Evolutionary conservation across 1,140 invertebrate genomes (phyloP).

Genomic region (Onthophagus taurus): DNA sequence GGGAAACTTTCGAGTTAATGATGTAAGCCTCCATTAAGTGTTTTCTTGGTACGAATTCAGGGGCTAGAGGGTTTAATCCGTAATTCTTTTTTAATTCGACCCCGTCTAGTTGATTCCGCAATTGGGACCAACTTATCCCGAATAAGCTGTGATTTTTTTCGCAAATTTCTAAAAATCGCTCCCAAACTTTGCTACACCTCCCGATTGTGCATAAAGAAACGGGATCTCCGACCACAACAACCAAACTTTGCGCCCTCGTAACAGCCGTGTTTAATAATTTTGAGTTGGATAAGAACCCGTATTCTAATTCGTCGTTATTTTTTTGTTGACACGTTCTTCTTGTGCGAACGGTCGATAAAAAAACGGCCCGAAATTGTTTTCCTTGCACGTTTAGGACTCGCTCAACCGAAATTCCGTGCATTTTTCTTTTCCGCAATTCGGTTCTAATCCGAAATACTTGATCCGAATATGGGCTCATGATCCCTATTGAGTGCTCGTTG

Average conservation of each 20-base stretch:
- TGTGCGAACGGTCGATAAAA: conserved; percentile 77
- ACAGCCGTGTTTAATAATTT: conserved; percentile 81
- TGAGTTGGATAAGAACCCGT: conserved; percentile 78
- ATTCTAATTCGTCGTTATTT: conserved; percentile 56
- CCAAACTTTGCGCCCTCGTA: conserved; percentile 76
- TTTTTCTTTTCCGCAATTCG: conserved; percentile 64
- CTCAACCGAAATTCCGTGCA: conserved; percentile 74
- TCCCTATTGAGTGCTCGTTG: conserved; percentile 67
- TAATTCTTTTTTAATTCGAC: conserved; percentile 66
- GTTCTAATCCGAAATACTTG: conserved; percentile 71
- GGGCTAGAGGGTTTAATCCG: conserved; percentile 71
- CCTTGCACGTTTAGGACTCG: conserved; percentile 82
- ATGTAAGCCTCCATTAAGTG: conserved; percentile 38
- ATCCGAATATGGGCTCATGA: conserved; percentile 80
- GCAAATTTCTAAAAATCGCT: conserved; percentile 67
- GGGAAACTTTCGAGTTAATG: conserved; percentile 10
- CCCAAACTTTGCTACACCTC: conserved; percentile 77
- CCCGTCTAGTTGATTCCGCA: conserved; percentile 59
- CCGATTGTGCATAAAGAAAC: conserved; percentile 76
- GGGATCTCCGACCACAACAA: conserved; percentile 81
- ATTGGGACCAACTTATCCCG: conserved; percentile 60
- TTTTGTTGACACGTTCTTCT: conserved; percentile 53
- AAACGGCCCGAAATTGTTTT: conserved; percentile 80
- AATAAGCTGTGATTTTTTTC: conserved; percentile 64
- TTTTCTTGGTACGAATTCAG: conserved; percentile 66